Evolutionary conservation across 2,888 invertebrate species (phyloP).

Genomic region (Steromphala cineraria): DNA sequence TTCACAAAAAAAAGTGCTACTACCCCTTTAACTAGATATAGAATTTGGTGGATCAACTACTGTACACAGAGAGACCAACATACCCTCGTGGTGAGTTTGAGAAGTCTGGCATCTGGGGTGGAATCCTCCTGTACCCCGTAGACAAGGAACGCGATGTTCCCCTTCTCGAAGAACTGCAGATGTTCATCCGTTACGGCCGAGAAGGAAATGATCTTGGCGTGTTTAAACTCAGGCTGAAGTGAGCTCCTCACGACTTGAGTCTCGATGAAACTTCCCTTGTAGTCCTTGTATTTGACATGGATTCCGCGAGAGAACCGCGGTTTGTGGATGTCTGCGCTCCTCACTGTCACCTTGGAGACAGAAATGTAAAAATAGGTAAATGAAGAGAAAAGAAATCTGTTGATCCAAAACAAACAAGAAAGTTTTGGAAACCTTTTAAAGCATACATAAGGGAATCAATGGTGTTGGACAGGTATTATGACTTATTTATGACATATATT

Average conservation of each 20-base stretch:
- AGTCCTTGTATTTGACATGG: constrained; percentile 68
- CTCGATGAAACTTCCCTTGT: constrained; percentile 63
- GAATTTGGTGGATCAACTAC: too few species aligned
- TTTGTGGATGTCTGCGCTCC: constrained; percentile 68
- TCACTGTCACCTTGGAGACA: constrained; percentile 62
- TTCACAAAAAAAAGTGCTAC: too few species aligned
- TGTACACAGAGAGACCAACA: too few species aligned
- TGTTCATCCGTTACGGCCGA: constrained; percentile 68
- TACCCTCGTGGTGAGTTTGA: constrained; percentile 73
- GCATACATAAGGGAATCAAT: too few species aligned
- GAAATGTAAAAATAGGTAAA: neutral
- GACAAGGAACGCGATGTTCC: constrained; percentile 73
- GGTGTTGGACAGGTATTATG: too few species aligned
- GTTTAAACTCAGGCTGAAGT: constrained; percentile 70
- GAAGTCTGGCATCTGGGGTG: constrained; percentile 64
- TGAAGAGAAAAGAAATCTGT: too few species aligned
- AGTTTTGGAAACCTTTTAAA: too few species aligned
- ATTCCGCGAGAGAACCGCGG: constrained; percentile 71
- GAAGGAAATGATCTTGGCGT: constrained; percentile 67
- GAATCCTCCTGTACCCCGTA: constrained; percentile 74
- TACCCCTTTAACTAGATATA: too few species aligned
- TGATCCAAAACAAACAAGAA: neutral
- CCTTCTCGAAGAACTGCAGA: constrained; percentile 72
- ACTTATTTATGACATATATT: too few species aligned
- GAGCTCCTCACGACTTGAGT: constrained; percentile 68